Percentiles rank a stretch among this genome's conserved stretches.
Conservation (phyloP, 2,888 invertebrate genomes). For the Diplazon laetatorius region DNA sequence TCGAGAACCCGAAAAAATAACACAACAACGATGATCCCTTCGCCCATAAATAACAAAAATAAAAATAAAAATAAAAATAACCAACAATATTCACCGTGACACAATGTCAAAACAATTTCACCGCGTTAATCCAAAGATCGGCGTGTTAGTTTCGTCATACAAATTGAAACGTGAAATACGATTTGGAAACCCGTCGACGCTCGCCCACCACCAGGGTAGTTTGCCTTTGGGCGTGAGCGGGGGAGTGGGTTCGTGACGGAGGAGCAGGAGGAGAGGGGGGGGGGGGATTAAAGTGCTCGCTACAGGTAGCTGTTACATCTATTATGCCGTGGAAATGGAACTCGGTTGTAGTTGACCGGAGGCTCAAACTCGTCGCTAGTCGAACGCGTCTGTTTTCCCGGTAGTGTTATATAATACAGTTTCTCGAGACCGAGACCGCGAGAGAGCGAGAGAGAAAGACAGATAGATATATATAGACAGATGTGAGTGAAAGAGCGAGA, state of each 20-base stretch:
- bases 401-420: constrained; percentile 30
- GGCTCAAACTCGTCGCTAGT: constrained; percentile 31
- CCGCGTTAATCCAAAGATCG: background rate
- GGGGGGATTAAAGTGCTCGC: constrained; percentile 8
- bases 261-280: too few relatives aligned
- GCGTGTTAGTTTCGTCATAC: background rate
- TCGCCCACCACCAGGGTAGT: too few relatives aligned
- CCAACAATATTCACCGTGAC: too few relatives aligned
- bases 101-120: too few relatives aligned
- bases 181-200: background rate
- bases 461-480: too few relatives aligned
- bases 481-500: background rate
- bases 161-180: background rate
- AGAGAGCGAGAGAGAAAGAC: too few relatives aligned
- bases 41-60: too few relatives aligned
- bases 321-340: constrained; percentile 29
- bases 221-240: too few relatives aligned
- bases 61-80: too few relatives aligned
- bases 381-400: constrained; percentile 30
- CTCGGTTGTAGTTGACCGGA: constrained; percentile 15
- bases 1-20: too few relatives aligned
- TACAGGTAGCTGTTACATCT: background rate
- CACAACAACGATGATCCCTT: too few relatives aligned
- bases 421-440: constrained; percentile 31
- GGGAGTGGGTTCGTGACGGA: too few relatives aligned